A percentile compares a stretch with the other conserved stretches of the same genome.
Conservation (phyloP, 2,113 vertebrate species). For the Furnarius figulus region DNA sequence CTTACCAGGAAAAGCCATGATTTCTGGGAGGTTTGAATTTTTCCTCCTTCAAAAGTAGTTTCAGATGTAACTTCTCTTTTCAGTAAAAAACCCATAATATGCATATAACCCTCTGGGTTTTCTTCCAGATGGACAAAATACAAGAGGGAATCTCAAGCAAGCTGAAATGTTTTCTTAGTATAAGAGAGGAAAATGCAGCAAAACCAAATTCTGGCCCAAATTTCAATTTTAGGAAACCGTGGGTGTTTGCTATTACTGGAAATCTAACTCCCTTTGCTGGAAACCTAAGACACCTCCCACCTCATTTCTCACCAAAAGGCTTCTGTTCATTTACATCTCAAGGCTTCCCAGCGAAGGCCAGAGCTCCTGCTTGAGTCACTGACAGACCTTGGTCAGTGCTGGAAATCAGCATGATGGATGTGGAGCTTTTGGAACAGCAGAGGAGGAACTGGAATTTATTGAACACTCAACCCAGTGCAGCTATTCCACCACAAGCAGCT, state of each 20-base stretch:
- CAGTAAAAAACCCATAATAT: background rate
- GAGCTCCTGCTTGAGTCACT: constrained; percentile 32
- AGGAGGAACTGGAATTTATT: constrained; percentile 13
- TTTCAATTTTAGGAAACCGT: constrained; percentile 45
- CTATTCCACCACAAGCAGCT: background rate
- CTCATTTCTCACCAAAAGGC: constrained; percentile 44
- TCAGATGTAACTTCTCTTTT: background rate
- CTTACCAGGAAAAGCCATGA: background rate
- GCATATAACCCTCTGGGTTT: background rate
- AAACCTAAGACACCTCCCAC: constrained; percentile 54
- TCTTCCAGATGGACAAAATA: constrained; percentile 10
- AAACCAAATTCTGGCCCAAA: background rate
- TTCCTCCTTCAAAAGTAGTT: background rate
- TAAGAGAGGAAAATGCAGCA: background rate
- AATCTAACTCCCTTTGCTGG: constrained; percentile 46
- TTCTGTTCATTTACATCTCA: constrained; percentile 8
- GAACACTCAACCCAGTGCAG: background rate
- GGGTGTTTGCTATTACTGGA: constrained; percentile 51
- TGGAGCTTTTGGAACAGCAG: background rate
- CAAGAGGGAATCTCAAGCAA: background rate
- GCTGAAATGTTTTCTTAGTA: background rate
- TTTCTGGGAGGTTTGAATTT: background rate
- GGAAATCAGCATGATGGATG: background rate
- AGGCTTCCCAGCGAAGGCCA: background rate
- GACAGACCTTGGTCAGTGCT: background rate